Evolutionary conservation across 2,888 invertebrate genomes (phyloP).

Genomic region (Tanypteryx hageni): DNA sequence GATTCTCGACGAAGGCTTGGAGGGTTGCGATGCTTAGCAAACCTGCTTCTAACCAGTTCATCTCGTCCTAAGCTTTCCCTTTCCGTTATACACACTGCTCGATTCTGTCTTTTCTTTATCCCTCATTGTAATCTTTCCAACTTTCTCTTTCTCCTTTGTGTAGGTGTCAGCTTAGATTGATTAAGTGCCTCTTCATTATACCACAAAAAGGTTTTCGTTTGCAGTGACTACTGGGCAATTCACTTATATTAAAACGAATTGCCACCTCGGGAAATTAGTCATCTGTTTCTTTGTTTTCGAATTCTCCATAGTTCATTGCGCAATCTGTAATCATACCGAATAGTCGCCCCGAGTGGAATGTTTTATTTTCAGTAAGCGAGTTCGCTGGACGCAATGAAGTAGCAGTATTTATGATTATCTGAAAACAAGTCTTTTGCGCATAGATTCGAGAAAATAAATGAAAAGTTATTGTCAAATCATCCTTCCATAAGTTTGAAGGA

Average conservation of each 20-base stretch:
- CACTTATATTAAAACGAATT: neutral
- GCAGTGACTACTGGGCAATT: conserved; percentile 29
- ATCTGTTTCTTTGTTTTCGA: neutral
- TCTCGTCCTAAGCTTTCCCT: neutral
- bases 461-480: no score
- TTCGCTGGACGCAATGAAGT: no score
- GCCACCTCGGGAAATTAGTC: neutral
- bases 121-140: neutral
- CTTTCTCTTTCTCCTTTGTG: conserved; percentile 18
- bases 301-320: neutral
- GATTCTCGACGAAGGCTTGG: no score
- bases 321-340: no score
- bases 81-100: neutral
- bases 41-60: neutral
- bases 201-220: neutral
- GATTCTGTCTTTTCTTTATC: conserved; percentile 5
- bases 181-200: conserved; percentile 20
- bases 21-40: neutral
- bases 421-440: no score
- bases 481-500: no score
- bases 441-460: no score
- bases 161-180: conserved; percentile 30
- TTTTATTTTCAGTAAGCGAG: no score
- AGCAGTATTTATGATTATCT: no score
- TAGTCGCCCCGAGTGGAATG: no score